phyloP scores from a whole-genome alignment of 2,797 vertebrate genomes.

The Halcyon leucocephala region DNA sequence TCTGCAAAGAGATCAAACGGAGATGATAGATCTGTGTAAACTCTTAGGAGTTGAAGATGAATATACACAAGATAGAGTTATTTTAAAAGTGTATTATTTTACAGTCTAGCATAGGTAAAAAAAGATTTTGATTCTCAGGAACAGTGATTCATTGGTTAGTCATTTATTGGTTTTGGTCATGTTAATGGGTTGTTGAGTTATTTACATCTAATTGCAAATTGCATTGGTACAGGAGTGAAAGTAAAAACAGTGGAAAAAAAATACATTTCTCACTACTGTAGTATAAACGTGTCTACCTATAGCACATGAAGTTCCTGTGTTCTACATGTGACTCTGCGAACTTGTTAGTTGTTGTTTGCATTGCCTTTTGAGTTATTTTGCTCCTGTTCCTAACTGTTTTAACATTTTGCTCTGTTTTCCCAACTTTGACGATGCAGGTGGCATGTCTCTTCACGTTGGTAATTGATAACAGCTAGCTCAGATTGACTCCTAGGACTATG shows the following conservation, averaged over 20 bases:
- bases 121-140: neutral
- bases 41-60: neutral
- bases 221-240: neutral
- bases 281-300: neutral
- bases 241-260: neutral
- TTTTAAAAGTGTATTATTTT: neutral
- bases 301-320: neutral
- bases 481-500: neutral
- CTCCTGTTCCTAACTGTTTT: neutral
- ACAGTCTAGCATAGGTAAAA: neutral
- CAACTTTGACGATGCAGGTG: neutral
- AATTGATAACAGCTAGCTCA: neutral
- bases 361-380: neutral
- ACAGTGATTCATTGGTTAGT: neutral
- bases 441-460: neutral
- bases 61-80: neutral
- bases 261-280: neutral
- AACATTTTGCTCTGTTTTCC: neutral
- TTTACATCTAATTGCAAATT: neutral
- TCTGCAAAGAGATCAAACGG: slow-evolving; percentile 1
- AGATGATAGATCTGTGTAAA: neutral
- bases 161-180: neutral
- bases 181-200: neutral
- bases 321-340: neutral
- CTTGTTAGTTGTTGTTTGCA: neutral